Evolutionary conservation across 2,888 invertebrate genomes (phyloP), one percentile per base, ranked within the genome.

Genomic region (Eristalis arbustorum): DNA sequence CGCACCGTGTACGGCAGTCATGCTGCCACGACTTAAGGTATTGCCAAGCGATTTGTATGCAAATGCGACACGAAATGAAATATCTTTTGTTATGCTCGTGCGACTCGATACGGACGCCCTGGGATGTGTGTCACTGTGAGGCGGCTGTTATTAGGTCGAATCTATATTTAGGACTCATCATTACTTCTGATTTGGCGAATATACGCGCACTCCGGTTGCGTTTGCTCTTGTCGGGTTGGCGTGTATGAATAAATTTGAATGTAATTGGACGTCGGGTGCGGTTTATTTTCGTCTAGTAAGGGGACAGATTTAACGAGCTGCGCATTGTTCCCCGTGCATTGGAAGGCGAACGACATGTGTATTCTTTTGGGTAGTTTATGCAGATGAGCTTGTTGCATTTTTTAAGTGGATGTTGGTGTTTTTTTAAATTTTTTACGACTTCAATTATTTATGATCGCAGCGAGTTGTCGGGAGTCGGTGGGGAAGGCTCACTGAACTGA

Each of bases 1-100:
- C 63, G 59, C 18, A 42, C 64, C 42, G 31, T 71, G 42, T 25
- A 49, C 49, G 49, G 18, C 40, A 64, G 40, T n/a, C 25, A 62
- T 40, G 28, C 23, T 18, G 68, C 57, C 76, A 49, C 37, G 28
- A 72, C 72, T 72, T 72, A 67, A 67, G 82, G 77, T 62, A 49
- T 77, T 68, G 77, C 72, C 82, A 77, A 71, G 78, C 68, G 68
- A 77, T 83, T 83, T 77, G 72, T 73, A 77, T 83, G 82, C 82
- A 68, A 83, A 83, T 83, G 77, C 23, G 68, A 49, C 63, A 77
- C 67, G 37, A 56, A 68, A 67, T 72, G 56, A 66, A 82, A 72
- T 49, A 75, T 71, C 69, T 71, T 71, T 78, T 76, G 66, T 81
- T 81, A 67, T 71, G 59, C 31, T 3, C 56, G 40, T 37, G 49